phyloP scores from a whole-genome alignment of 2,888 invertebrate species.

The Campoplex capitator region DNA sequence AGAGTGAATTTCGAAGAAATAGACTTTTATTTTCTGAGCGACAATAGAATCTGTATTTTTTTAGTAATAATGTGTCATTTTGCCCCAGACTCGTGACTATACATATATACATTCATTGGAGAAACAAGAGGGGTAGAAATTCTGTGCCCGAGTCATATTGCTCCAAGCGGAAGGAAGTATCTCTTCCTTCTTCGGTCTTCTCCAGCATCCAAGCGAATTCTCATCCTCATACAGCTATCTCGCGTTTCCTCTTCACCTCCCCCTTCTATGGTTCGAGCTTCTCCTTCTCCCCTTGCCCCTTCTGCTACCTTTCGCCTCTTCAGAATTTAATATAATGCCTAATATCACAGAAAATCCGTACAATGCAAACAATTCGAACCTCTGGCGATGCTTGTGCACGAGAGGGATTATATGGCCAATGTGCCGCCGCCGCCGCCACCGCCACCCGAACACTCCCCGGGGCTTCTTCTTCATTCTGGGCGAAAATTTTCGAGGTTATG shows the following conservation, averaged over 20 bases:
- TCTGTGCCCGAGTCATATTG: slow-evolving; percentile 67
- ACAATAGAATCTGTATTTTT: not conserved
- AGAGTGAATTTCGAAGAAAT: not conserved
- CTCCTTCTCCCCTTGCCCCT: slow-evolving; percentile 32
- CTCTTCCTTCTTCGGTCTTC: slow-evolving; percentile 66
- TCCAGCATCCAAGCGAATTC: slow-evolving; percentile 57
- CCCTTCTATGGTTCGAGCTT: not conserved
- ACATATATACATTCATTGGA: slow-evolving; percentile 24
- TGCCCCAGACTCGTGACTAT: slow-evolving; percentile 1
- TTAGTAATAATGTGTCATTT: not conserved
- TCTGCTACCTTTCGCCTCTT: slow-evolving; percentile 72
- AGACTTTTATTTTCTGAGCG: not conserved
- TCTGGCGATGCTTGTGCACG: slow-evolving; percentile 43
- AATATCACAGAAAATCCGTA: slow-evolving; percentile 80
- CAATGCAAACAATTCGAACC: slow-evolving; percentile 81
- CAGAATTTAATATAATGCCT: slow-evolving; percentile 81
- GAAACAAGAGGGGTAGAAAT: slow-evolving; percentile 51
- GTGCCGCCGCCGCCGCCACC: slow-evolving; percentile 7
- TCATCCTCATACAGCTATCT: slow-evolving; percentile 55
- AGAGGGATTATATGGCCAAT: slow-evolving; percentile 31
- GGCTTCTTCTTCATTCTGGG: slow-evolving; percentile 18
- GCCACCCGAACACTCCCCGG: not conserved
- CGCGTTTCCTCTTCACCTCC: slow-evolving; percentile 24
- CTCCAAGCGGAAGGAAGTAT: slow-evolving; percentile 73
- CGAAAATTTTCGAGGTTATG: slow-evolving; percentile 50